These are phyloP conservation scores for Capreolus pygargus DNA, from an alignment of 2,113 vertebrate species.

Conservation along the genomic window DNA sequence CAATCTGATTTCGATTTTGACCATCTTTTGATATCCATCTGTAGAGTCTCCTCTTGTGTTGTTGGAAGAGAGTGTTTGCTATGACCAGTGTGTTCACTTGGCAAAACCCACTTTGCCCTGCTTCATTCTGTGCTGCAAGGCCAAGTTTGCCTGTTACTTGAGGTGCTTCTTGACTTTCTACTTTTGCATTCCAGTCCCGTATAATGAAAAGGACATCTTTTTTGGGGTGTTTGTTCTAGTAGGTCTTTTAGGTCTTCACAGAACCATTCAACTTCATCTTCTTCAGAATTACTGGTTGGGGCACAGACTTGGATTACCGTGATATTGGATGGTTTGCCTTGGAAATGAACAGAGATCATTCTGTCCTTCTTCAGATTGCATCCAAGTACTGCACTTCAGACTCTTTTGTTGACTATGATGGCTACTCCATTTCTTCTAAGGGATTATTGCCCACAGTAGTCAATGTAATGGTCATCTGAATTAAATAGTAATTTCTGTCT, in stretches of 20 bases:
- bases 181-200: neutral
- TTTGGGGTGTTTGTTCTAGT: neutral
- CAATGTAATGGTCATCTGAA: neutral
- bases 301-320: neutral
- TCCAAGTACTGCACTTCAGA: neutral
- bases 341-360: neutral
- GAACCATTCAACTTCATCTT: neutral
- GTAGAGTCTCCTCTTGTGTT: neutral
- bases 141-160: neutral
- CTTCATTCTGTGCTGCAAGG: neutral
- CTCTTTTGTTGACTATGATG: neutral
- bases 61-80: neutral
- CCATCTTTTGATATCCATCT: neutral
- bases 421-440: neutral
- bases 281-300: neutral
- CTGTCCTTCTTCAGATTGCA: accelerated
- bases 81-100: neutral
- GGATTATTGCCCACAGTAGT: neutral
- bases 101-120: neutral
- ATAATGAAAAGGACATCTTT: neutral
- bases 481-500: neutral
- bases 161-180: neutral
- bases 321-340: neutral
- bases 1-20: neutral
- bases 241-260: neutral